phyloP scores from a whole-genome alignment of 2,113 vertebrate species.

The Mellivora capensis region DNA sequence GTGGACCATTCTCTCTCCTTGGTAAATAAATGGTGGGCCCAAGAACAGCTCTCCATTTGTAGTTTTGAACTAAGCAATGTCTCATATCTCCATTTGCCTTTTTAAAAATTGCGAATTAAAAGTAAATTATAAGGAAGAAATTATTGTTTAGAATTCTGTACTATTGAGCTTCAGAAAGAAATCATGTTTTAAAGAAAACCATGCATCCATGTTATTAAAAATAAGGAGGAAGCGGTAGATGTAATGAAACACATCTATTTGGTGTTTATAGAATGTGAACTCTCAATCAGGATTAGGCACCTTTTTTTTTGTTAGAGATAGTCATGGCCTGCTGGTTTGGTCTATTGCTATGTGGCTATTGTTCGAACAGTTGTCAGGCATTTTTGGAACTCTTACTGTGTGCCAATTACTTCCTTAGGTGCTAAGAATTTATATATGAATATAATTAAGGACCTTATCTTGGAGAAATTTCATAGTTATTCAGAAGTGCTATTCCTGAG shows the following conservation, averaged over 20 bases:
- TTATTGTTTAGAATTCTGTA: slow-evolving; percentile 38
- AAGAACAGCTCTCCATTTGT: slow-evolving; percentile 3
- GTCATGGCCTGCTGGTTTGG: neutral
- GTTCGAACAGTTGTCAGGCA: neutral
- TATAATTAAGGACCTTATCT: neutral
- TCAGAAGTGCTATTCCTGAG: neutral
- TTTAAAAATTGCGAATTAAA: neutral
- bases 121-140: neutral
- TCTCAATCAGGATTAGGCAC: neutral
- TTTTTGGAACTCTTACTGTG: neutral
- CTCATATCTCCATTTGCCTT: neutral
- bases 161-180: neutral
- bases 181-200: neutral
- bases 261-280: neutral
- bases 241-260: neutral
- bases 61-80: neutral
- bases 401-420: neutral
- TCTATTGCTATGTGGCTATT: neutral
- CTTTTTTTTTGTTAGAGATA: neutral
- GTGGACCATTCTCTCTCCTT: neutral
- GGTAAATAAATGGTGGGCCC: neutral
- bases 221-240: neutral
- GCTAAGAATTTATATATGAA: neutral
- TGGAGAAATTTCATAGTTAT: neutral
- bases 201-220: neutral